Evolutionary conservation across 2,888 invertebrate species (phyloP).

Genomic region (Steinernema hermaphroditum): DNA sequence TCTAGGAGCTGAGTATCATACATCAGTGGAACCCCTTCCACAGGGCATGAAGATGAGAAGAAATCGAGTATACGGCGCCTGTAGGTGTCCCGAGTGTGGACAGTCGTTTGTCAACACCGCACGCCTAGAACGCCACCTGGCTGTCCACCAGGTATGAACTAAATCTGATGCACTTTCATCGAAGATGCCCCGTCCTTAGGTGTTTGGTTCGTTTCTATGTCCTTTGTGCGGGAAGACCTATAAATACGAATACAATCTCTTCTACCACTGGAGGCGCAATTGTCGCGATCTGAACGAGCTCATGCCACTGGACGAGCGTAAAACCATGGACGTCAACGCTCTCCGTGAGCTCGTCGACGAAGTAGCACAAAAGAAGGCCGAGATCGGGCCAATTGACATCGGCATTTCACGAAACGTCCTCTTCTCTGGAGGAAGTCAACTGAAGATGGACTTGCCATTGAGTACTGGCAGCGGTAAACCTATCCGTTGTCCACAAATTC

Average conservation of each 20-base stretch:
- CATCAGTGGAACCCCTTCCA: constrained; percentile 33
- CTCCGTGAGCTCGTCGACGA: constrained; percentile 57
- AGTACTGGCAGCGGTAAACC: background rate
- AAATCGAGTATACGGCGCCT: constrained; percentile 54
- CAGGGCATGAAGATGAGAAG: constrained; percentile 42
- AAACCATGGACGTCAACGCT: constrained; percentile 54
- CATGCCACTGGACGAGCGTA: constrained; percentile 36
- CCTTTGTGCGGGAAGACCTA: constrained; percentile 61
- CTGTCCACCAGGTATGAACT: constrained; percentile 57
- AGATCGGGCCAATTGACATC: constrained; percentile 36
- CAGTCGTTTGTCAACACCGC: constrained; percentile 61
- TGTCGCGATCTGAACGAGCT: constrained; percentile 60
- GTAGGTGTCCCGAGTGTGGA: constrained; percentile 55
- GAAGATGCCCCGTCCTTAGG: constrained; percentile 34
- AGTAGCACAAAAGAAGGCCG: constrained; percentile 51
- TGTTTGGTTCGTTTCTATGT: constrained; percentile 53
- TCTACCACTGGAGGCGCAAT: constrained; percentile 61
- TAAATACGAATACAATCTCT: constrained; percentile 63
- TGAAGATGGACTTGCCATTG: background rate
- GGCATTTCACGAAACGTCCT: background rate
- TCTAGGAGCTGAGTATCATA: background rate
- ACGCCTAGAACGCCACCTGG: constrained; percentile 58
- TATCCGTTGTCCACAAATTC: background rate
- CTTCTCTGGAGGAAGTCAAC: background rate
- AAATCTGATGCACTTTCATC: background rate